A percentile compares a stretch with the other conserved stretches of the same genome.
phyloP scores from a whole-genome alignment of 2,797 vertebrate genomes.

The Carduelis carduelis region DNA sequence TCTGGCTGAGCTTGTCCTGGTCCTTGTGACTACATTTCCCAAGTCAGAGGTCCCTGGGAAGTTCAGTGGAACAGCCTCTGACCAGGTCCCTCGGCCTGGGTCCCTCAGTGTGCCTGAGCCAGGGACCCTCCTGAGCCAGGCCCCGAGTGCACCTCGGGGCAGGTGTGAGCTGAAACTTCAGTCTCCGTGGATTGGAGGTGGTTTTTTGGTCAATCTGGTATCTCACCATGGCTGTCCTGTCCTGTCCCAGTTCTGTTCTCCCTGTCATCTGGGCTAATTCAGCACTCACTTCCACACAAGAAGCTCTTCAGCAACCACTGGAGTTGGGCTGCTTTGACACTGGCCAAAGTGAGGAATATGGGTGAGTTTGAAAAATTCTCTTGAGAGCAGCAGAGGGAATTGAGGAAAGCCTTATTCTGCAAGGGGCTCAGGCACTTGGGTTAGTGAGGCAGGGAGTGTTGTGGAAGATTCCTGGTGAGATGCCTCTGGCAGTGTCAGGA shows the following conservation, averaged over 20 bases:
- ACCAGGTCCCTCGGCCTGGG: accelerated
- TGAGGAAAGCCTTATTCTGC: not conserved
- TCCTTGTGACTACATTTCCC: not conserved
- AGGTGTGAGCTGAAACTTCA: not conserved
- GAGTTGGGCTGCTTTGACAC: not conserved
- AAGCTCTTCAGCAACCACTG: not conserved
- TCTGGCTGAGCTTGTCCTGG: not conserved
- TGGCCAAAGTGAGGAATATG: not conserved
- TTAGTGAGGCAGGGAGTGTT: not conserved
- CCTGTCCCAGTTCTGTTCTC: not conserved
- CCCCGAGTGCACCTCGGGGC: accelerated
- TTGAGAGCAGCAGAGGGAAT: not conserved
- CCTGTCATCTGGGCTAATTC: not conserved
- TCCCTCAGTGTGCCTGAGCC: not conserved
- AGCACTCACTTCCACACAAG: not conserved
- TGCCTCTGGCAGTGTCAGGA: not conserved
- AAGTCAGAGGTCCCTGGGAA: not conserved
- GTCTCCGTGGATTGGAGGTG: not conserved
- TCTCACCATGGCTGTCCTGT: not conserved
- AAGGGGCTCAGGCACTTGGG: not conserved
- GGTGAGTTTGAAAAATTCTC: not conserved
- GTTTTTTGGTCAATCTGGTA: not conserved
- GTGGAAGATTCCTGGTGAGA: not conserved
- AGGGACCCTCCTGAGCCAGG: not conserved
- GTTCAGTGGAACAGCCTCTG: not conserved